phyloP scores from a whole-genome alignment of 2,113 vertebrate species.

The Prolemur simus region DNA sequence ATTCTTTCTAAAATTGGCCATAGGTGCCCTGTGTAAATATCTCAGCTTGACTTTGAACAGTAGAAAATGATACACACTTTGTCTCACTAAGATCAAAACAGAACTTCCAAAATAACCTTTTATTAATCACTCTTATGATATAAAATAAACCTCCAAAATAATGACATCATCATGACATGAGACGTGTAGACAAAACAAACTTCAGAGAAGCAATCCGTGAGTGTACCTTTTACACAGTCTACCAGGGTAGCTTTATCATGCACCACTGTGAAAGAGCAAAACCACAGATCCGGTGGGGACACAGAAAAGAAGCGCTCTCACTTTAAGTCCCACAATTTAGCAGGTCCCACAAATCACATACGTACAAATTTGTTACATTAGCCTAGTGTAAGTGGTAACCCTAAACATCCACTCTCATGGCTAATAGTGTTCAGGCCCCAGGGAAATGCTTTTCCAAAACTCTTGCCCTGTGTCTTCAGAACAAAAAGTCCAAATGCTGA shows the following conservation, averaged over 20 bases:
- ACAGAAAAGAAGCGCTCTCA: not conserved
- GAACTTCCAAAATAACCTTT: not conserved
- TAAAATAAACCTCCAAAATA: not conserved
- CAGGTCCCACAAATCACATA: not conserved
- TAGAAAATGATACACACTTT: not conserved
- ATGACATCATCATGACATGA: not conserved
- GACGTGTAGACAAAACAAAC: not conserved
- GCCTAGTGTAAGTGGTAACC: not conserved
- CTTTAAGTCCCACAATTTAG: too few species aligned
- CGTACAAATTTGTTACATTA: not conserved
- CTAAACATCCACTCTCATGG: accelerated
- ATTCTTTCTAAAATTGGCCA: not conserved
- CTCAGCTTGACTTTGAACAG: not conserved
- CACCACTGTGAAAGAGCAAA: not conserved
- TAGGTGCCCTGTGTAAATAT: not conserved
- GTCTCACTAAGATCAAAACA: not conserved
- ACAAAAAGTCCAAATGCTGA: not conserved
- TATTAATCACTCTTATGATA: not conserved
- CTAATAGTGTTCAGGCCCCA: accelerated
- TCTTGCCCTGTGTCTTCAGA: not conserved
- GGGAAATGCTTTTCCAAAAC: not conserved
- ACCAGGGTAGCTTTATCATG: accelerated
- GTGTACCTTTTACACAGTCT: accelerated
- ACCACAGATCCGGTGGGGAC: accelerated
- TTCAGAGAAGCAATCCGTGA: not conserved